Evolutionary conservation across 1,140 invertebrate species (phyloP).

Genomic region (Panagrolaimus sp.): DNA sequence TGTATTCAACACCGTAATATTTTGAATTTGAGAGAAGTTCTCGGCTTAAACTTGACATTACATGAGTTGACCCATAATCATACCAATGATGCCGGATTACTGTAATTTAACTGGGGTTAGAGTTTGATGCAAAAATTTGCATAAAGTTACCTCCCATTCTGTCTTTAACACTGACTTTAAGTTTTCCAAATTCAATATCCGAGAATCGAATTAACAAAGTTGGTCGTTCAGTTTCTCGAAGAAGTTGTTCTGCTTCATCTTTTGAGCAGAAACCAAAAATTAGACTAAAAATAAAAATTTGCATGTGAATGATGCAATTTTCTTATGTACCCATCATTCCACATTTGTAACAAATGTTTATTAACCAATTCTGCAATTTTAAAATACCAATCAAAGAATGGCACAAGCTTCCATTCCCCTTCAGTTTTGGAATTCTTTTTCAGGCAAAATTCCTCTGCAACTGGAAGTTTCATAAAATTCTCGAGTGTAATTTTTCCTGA

Average conservation of each 20-base stretch:
- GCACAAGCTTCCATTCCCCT: conserved; percentile 58
- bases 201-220: conserved; percentile 56
- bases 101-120: conserved; percentile 27
- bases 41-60: conserved; percentile 39
- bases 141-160: conserved; percentile 44
- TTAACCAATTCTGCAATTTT: conserved; percentile 58
- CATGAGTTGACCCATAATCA: conserved; percentile 37
- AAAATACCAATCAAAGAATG: conserved; percentile 49
- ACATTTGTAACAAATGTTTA: conserved; percentile 57
- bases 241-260: conserved; percentile 54
- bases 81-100: conserved; percentile 59
- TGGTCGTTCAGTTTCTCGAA: conserved; percentile 42
- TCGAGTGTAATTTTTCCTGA: conserved; percentile 49
- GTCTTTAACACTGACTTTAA: conserved; percentile 58
- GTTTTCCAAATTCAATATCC: conserved; percentile 58
- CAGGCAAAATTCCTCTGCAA: conserved; percentile 48
- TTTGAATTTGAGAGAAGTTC: conserved; percentile 55
- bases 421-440: conserved; percentile 45
- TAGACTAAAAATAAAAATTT: conserved; percentile 26
- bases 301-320: neutral
- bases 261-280: conserved; percentile 57
- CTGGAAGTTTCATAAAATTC: conserved; percentile 56
- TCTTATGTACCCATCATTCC: conserved; percentile 59
- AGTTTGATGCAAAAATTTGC: neutral
- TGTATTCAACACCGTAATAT: conserved; percentile 55